phyloP scores from a whole-genome alignment of 2,113 vertebrate genomes.

The Pionites leucogaster region DNA sequence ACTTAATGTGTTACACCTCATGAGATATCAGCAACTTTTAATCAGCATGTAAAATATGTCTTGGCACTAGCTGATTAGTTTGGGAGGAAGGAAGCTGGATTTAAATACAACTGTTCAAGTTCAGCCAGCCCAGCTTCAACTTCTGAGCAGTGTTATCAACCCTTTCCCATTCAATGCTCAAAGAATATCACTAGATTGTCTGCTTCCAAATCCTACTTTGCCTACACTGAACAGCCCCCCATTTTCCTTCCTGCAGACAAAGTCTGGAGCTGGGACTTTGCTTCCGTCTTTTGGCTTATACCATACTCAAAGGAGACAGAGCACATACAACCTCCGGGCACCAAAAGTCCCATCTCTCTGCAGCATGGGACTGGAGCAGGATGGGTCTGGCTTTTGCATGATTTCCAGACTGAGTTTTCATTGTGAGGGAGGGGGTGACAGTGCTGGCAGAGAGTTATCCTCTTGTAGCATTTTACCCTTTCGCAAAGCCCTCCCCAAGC shows the following conservation, averaged over 20 bases:
- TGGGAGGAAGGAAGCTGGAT: not conserved
- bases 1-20: not conserved
- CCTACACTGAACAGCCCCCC: not conserved
- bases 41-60: not conserved
- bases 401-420: slow-evolving; percentile 11
- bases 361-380: not conserved
- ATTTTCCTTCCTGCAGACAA: slow-evolving; percentile 20
- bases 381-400: not conserved
- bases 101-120: not conserved
- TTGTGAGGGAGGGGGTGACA: not conserved
- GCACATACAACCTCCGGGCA: not conserved
- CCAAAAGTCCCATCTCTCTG: not conserved
- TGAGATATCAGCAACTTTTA: not conserved
- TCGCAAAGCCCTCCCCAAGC: slow-evolving; percentile 23
- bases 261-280: slow-evolving; percentile 28
- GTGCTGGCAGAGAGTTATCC: not conserved
- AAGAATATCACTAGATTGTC: not conserved
- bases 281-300: slow-evolving; percentile 19
- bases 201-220: slow-evolving; percentile 5
- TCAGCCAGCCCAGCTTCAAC: not conserved
- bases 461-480: slow-evolving; percentile 27
- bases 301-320: not conserved
- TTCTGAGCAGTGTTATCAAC: not conserved
- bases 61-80: not conserved
- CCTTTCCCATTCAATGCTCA: not conserved